phyloP scores from a whole-genome alignment of 2,113 vertebrate species.

The Ochotona princeps region DNA sequence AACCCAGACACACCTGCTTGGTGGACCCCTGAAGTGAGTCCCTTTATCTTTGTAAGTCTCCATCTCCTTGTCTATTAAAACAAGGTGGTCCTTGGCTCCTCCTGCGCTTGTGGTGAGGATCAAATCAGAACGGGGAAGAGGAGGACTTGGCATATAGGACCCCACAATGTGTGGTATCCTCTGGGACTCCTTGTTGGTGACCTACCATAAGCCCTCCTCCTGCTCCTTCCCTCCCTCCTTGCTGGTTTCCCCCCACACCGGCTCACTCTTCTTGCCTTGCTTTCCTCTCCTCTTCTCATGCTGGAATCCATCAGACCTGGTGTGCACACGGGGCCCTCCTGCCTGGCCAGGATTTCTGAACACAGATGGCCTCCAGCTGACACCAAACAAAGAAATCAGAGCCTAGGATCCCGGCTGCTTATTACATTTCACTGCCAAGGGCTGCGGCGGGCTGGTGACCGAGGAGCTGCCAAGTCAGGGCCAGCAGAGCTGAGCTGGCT shows the following conservation, averaged over 20 bases:
- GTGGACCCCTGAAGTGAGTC: neutral
- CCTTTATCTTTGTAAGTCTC: neutral
- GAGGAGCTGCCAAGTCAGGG: neutral
- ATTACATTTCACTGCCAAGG: conserved; percentile 33
- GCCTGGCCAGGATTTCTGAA: neutral
- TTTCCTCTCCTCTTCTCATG: neutral
- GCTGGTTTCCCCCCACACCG: neutral
- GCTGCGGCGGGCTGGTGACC: conserved; percentile 48
- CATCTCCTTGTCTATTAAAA: neutral
- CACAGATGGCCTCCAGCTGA: conserved; percentile 9
- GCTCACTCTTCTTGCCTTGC: neutral
- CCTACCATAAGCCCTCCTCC: too few relatives aligned
- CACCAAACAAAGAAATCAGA: conserved; percentile 43
- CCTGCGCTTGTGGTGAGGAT: neutral
- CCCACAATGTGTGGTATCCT: neutral
- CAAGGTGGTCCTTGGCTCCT: neutral
- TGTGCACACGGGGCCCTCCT: neutral
- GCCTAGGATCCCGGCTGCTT: neutral
- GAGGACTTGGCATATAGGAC: neutral
- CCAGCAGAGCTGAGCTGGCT: neutral
- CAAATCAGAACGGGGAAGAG: neutral
- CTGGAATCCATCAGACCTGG: neutral
- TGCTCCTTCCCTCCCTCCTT: neutral
- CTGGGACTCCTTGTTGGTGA: too few relatives aligned
- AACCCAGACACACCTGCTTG: neutral